Evolutionary conservation across 2,113 vertebrate species (phyloP), one percentile per base, ranked within the genome.

Genomic region (Trichomycterus rosablanca): DNA sequence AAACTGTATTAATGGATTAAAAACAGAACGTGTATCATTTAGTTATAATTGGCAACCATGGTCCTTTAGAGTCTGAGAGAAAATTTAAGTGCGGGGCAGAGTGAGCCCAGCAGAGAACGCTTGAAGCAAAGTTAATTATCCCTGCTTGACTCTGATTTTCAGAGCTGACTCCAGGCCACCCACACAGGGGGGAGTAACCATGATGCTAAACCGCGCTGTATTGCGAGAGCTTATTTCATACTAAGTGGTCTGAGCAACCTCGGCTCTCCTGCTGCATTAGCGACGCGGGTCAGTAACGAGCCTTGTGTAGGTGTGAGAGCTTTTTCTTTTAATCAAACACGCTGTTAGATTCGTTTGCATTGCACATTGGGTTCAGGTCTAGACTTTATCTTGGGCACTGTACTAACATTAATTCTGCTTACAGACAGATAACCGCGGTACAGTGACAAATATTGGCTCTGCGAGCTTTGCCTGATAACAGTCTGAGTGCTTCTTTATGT

Each of bases 81-180:
- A 59, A 61, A 49, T 46, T 32, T 37, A 63, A 63, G 59, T 56
- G 58, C 26, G 42, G 49, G 48, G 52, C 51, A 54, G n/a, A n/a
- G n/a, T n/a, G n/a, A n/a, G n/a, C n/a, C n/a, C 45, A 57, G 58
- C 34, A 51, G 59, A 43, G 37, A 20, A 46, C 44, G 48, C 58
- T 61, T 63, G 53, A 59, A 55, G 48, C 32, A 34, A 22, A 35
- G 61, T 46, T 65, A 70, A 70, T 65, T 48, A 65, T 53, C 55
- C 61, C 49, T 49, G 54, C 61, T 65, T 70, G 61, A 59, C 68
- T 70, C 51, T 58, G 54, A 63, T 63, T 63, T 70, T 70, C 30
- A 2, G 30, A 56, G 28, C 37, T 49, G 45, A 34, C 15, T 50
- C 46, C 10, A 26, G 53, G 32, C 67, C 59, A 57, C 67, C 67